phyloP scores from a whole-genome alignment of 2,888 invertebrate genomes.

The Drosophila prolongata region DNA sequence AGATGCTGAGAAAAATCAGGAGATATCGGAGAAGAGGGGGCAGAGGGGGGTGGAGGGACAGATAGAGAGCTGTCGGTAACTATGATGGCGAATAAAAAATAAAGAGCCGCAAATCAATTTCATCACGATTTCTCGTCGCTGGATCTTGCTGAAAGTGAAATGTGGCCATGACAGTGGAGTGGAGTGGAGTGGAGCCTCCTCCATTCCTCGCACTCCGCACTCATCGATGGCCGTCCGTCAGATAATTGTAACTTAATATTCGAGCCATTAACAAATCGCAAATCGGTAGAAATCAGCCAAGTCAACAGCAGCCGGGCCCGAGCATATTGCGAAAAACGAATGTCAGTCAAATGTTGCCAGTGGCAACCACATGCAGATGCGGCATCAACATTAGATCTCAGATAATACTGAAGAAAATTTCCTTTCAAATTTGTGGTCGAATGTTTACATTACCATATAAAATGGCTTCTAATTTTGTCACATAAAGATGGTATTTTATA shows the following conservation, averaged over 20 bases:
- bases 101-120: slow-evolving; percentile 78
- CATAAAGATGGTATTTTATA: no score
- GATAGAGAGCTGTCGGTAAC: slow-evolving; percentile 52
- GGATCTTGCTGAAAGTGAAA: slow-evolving; percentile 71
- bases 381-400: slow-evolving; percentile 3
- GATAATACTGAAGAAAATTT: background rate
- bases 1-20: background rate
- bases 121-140: slow-evolving; percentile 81
- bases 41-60: background rate
- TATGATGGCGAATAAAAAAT: slow-evolving; percentile 59
- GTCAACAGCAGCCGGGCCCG: slow-evolving; percentile 12
- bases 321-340: slow-evolving; percentile 26
- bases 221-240: slow-evolving; percentile 38
- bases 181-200: slow-evolving; percentile 35
- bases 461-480: no score
- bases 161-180: slow-evolving; percentile 74
- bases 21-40: background rate
- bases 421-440: background rate
- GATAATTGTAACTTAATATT: slow-evolving; percentile 78
- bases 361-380: slow-evolving; percentile 19
- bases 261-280: slow-evolving; percentile 68
- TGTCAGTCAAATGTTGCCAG: slow-evolving; percentile 29
- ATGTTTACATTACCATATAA: background rate
- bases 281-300: slow-evolving; percentile 58
- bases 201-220: slow-evolving; percentile 15